Base-by-base conservation (phyloP, 2,888 invertebrate genomes). In the Tolmerus cingulatus region DNA sequence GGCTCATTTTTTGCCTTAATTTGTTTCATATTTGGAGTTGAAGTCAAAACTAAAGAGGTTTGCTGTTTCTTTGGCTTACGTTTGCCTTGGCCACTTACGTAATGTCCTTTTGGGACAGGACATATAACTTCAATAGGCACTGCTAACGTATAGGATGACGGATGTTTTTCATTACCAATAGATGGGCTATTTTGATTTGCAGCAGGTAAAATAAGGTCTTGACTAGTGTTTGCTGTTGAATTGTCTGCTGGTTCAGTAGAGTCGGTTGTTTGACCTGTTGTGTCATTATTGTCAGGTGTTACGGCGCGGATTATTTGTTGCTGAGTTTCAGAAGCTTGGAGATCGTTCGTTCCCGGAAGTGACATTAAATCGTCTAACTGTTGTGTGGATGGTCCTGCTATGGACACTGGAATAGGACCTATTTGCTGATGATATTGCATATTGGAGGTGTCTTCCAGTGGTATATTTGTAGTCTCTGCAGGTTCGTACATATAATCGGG, bases 401-500 rank as follows among this genome's bases (percentile, higher is more conserved):
- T 34, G 30, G 30, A 0, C 34, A 34, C 5, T 8, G 14, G 37
- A 27, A 5, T 14, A 8, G 76, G 16, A n/a, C 2, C 8, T 37
- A n/a, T 40, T 8, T 40, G 37, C 37, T 40, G 37, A 40, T 40
- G 9, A 40, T 7, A 9, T 40, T 9, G 8, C 9, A 8, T 9
- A 40, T 40, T 40, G 37, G 37, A 40, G 37, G 37, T 76, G 79
- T 87, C 81, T 87, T 87, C 79, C 85, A 87, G 81, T 27, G 34
- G 81, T 16, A 84, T 86, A 43, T 76, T 87, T 30, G 74, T 84
- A 82, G 81, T 78, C 27, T 66, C 78, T 34, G 37, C 16, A 76
- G 88, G 40, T 84, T 86, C 86, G 43, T 27, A 74, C 78, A 82
- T 87, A 19, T 87, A 84, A 27, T 87, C 88, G 19, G 86, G 87